These are phyloP conservation scores for Drosophila rubida DNA, from an alignment of 2,888 invertebrate genomes.

Conservation along the genomic window DNA sequence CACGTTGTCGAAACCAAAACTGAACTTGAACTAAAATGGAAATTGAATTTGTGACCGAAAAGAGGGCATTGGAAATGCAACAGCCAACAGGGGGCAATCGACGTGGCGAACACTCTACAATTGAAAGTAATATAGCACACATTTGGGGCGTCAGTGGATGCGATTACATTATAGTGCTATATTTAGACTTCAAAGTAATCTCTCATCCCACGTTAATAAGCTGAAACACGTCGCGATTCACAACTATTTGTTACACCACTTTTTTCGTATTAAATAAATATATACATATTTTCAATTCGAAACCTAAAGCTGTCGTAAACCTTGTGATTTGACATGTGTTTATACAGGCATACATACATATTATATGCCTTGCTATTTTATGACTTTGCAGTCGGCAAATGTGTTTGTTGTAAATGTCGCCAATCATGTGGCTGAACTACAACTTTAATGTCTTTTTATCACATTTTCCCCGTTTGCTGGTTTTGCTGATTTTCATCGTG, in stretches of 20 bases:
- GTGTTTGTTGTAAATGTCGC: conserved; percentile 23
- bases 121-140: background rate
- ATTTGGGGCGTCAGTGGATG: too few species aligned
- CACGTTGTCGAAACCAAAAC: conserved; percentile 26
- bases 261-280: background rate
- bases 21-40: conserved; percentile 33
- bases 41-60: conserved; percentile 20
- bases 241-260: too few species aligned
- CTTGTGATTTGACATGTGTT: background rate
- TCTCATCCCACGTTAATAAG: too few species aligned
- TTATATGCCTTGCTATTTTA: background rate
- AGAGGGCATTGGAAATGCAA: background rate
- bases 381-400: background rate
- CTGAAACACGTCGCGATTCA: too few species aligned
- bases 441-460: conserved; percentile 36
- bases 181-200: background rate
- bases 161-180: background rate
- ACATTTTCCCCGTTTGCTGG: conserved; percentile 28
- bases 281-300: background rate
- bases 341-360: too few species aligned
- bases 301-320: background rate
- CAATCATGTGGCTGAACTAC: conserved; percentile 18
- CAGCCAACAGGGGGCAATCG: background rate
- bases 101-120: conserved; percentile 13
- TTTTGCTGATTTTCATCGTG: conserved; percentile 5